Base-by-base conservation (phyloP, 2,888 invertebrate species). In the Sepiola atlantica region DNA sequence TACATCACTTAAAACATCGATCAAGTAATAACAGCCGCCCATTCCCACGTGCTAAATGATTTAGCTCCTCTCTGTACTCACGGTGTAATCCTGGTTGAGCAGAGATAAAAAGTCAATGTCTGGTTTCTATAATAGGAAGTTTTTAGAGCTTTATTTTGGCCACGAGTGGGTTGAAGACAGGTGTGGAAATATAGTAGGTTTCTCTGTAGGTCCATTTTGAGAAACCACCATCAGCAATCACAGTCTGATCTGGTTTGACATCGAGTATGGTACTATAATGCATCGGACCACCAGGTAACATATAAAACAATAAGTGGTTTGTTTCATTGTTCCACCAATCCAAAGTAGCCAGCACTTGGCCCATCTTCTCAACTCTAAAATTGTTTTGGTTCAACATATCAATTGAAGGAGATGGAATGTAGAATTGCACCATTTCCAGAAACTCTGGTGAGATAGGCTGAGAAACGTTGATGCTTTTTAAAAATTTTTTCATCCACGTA, bases 231-330 rank as follows among this genome's bases (percentile, higher is more conserved):
- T 97, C 99, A 94, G 99, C 99, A 95, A 99, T 98, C 96, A 99
- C 98, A 0, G 99, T 98, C 97, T 98, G 98, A 93, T 98, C 98
- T 0, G 98, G 98, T 95, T 98, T 98, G 94, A 99, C 98, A 96
- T 98, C 98, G 93, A 99, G 97, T 16, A 98, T 98, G 0, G 98
- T 98, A 96, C 98, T 98, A 97, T 98, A 99, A 95, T 98, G 98
- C 0, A 99, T 98, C 92, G 98, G 97, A 90, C 97, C 98, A 28
- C 99, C 99, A 0, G 99, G 98, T 95, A 99, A 97, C 98, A 99
- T 98, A 97, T 99, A 99, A 97, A 99, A 99, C 96, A 99, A 98
- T 94, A 99, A 97, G 97, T 99, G 99, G 97, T 99, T 99, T 97
- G 98, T 98, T 4, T 99, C 99, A 97, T 98, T 98, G 96, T 98